Conservation (phyloP, 2,113 vertebrate species). For the Cinclus mexicanus region DNA sequence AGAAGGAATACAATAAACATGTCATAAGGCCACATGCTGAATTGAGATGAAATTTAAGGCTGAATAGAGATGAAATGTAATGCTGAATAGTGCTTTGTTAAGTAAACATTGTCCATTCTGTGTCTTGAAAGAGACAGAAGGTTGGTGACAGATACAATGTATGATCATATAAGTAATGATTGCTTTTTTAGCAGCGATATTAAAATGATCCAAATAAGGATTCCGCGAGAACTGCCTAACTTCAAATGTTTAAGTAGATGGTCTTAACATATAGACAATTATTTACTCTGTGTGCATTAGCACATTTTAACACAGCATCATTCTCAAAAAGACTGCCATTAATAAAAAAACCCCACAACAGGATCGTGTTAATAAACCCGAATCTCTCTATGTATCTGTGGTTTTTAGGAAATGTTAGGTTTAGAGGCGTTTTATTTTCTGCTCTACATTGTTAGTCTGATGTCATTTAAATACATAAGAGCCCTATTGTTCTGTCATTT, state of each 20-base stretch:
- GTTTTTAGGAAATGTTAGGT: slow-evolving; percentile 18
- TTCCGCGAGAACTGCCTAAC: not conserved
- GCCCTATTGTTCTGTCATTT: slow-evolving; percentile 67
- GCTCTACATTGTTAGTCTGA: slow-evolving; percentile 32
- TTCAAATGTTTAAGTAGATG: not conserved
- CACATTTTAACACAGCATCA: not conserved
- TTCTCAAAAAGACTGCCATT: not conserved
- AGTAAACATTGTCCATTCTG: not conserved
- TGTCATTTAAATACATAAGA: slow-evolving; percentile 60
- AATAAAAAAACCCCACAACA: not conserved
- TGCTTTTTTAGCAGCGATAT: not conserved
- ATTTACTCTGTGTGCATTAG: not conserved
- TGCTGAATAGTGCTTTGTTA: not conserved
- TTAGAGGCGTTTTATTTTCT: slow-evolving; percentile 61
- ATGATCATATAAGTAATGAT: not conserved
- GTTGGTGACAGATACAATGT: not conserved
- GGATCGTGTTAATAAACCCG: not conserved
- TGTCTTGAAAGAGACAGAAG: not conserved
- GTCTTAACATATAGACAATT: not conserved
- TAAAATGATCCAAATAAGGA: not conserved
- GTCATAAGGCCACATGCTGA: not conserved
- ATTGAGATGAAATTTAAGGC: not conserved
- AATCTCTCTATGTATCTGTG: not conserved
- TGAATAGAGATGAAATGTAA: not conserved
- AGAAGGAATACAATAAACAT: not conserved